Percentiles rank a stretch among this genome's conserved stretches.
Evolutionary conservation across 2,888 invertebrate species (phyloP).

Genomic region (Lumbricus terrestris): DNA sequence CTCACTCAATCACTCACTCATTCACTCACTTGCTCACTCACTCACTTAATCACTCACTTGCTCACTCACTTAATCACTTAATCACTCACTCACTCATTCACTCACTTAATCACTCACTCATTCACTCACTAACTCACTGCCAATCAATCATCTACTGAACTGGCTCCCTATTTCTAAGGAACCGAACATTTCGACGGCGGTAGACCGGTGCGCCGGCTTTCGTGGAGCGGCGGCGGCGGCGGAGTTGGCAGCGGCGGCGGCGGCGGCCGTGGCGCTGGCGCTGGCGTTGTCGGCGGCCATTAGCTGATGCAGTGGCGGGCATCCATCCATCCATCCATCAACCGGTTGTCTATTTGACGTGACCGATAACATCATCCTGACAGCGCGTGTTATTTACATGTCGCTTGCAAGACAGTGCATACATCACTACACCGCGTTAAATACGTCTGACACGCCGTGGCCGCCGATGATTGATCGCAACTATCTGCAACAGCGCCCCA

Average conservation of each 20-base stretch:
- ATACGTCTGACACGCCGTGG: slow-evolving; percentile 8
- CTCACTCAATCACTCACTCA: no score
- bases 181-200: not conserved
- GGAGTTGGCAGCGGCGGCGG: not conserved
- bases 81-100: no score
- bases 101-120: no score
- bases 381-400: slow-evolving; percentile 13
- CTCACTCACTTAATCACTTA: no score
- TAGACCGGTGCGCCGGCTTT: no score
- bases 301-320: slow-evolving; percentile 12
- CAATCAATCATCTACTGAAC: not conserved
- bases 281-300: not conserved
- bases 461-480: not conserved
- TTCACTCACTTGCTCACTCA: no score
- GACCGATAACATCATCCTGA: slow-evolving; percentile 11
- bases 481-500: slow-evolving; percentile 10
- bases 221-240: not conserved
- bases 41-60: no score
- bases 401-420: slow-evolving; percentile 13
- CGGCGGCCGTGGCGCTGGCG: not conserved
- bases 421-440: slow-evolving; percentile 11
- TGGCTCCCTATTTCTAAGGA: not conserved
- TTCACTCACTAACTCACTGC: not conserved
- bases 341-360: slow-evolving; percentile 7
- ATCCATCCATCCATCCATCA: slow-evolving; percentile 14